Evolutionary conservation across 1,140 invertebrate species (phyloP).

Genomic region (Drosophila mauritiana): DNA sequence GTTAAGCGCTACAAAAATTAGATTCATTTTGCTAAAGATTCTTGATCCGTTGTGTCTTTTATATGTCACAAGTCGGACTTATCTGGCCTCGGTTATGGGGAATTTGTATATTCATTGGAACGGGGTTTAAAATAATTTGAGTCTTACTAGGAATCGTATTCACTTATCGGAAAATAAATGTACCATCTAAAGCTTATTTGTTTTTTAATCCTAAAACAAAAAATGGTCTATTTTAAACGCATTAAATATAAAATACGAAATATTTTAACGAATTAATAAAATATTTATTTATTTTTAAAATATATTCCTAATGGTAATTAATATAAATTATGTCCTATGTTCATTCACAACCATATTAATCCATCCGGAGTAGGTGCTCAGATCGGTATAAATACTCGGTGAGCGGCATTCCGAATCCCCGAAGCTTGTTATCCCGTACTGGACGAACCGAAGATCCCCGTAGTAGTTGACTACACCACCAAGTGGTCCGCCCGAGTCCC

Average conservation of each 20-base stretch:
- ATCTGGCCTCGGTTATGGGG: background rate
- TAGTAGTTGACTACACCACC: background rate
- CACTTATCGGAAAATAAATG: no score
- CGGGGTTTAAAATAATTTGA: no score
- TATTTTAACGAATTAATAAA: no score
- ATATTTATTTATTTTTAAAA: no score
- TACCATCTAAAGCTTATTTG: no score
- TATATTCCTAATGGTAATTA: no score
- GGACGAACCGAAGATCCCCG: background rate
- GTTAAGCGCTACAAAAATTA: background rate
- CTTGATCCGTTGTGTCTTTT: background rate
- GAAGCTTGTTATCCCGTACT: background rate
- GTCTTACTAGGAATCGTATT: no score
- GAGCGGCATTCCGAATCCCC: background rate
- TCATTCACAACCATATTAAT: background rate
- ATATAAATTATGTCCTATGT: background rate
- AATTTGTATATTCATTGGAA: background rate
- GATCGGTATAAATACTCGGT: background rate
- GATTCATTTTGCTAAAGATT: slow-evolving; percentile 3
- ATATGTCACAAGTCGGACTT: background rate
- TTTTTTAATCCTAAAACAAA: no score
- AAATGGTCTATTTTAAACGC: no score
- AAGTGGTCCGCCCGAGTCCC: slow-evolving; percentile 11
- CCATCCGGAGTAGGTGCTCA: background rate
- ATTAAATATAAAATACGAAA: no score